Evolutionary conservation across 1,140 invertebrate species (phyloP), one percentile per base, ranked within the genome.

Genomic region (Ephestia elutella): DNA sequence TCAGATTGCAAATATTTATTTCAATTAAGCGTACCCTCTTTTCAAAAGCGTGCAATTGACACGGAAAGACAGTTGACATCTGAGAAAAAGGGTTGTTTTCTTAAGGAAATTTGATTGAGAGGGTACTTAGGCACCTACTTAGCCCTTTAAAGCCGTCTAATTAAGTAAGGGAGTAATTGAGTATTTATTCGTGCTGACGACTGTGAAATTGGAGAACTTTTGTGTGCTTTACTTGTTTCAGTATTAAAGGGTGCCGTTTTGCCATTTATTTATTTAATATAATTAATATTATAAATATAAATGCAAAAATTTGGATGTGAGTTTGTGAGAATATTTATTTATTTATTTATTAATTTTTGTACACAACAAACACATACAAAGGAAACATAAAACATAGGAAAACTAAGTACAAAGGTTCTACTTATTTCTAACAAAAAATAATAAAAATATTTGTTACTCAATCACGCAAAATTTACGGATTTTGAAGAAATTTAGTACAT

Each of bases 1-100:
- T 80, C 71, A 68, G 75, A 62, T 65, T 68, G 75, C 78, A 86
- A 87, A 87, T 87, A 87, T 87, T 87, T 87, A 87, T 85, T 85
- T 86, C 80, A 87, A 85, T 87, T 83, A 86, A 76, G 60, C 30
- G 60, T 65, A 54, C 72, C 71, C 66, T 65, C 67, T 71, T 56
- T 62, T 60, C 61, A 65, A 65, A 58, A 51, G 59, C 56, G 65
- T 83, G 81, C 75, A 65, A 82, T 81, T 86, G 85, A 87, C 85
- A 76, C 70, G 75, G 75, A 80, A 80, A 78, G 77, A 76, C 60
- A 63, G 54, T 68, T 86, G 84, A 85, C 81, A 82, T 85, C 73
- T 68, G 73, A 81, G 78, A 80, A 87, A 87, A 83, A 85, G 85
- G 83, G 80, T 78, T 62, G 69, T 49, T 73, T 73, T 71, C 67